Base-by-base conservation (phyloP, 1,140 invertebrate species). In the Drosophila sp. region DNA sequence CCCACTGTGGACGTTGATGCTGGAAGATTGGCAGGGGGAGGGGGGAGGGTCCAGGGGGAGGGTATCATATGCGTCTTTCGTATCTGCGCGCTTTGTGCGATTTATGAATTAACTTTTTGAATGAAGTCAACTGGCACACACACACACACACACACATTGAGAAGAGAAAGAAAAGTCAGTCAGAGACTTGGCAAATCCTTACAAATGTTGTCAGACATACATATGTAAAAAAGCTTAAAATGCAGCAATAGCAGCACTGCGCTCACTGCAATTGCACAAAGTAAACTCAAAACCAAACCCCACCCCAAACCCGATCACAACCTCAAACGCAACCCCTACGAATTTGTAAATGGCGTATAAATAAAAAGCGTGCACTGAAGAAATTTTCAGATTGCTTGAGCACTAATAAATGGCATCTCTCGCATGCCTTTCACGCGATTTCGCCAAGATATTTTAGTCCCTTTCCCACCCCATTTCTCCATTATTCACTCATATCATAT, bases 91-190 rank as follows among this genome's bases (percentile, higher is more conserved):
- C 83, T 87, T 87, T 87, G 82, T 89, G 76, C 83, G 82, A 87
- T 87, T 82, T 87, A 87, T 87, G 82, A 87, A 87, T 87, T 87
- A 87, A 87, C 82, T 87, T 87, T 83, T 80, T 79, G 72, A 74
- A 87, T 87, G 83, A 87, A 86, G 75, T 87, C 83, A 86, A 82
- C 82, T 87, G 59, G 51, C 78, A 29, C 40, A 43, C 16, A 54
- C 18, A 50, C 18, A 63, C 29, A 69, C 6, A 41, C 21, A 38
- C 40, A 7, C 27, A 45, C 6, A 11, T 9, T n/a, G 6, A 21
- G 58, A 51, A 46, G 57, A 41, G 54, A 62, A 46, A 53, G 56
- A 45, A n/a, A 59, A 45, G 7, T 43, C n/a, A 56, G 50, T 11
- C 11, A 38, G 40, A 65, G 51, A 72, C 69, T 57, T 50, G 34